phyloP scores from a whole-genome alignment of 2,113 vertebrate genomes.

The Ondatra zibethicus region DNA sequence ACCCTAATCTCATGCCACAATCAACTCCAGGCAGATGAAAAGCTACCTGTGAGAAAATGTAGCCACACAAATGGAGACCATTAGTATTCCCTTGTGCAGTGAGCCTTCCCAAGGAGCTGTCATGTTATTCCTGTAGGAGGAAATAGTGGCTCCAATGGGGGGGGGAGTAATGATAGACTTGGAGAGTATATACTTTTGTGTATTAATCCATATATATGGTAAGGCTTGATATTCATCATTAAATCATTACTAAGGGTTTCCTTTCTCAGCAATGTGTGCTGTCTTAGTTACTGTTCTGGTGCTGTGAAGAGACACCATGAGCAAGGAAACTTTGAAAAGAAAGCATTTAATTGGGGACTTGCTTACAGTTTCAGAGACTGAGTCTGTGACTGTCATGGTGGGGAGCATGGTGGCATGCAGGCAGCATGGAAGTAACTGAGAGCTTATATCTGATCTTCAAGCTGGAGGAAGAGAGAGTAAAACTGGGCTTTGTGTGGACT shows the following conservation, averaged over 20 bases:
- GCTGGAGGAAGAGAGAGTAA: neutral
- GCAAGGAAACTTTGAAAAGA: neutral
- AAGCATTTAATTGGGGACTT: neutral
- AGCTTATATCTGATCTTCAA: neutral
- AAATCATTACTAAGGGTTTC: too few species aligned
- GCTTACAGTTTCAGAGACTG: neutral
- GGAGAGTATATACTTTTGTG: too few species aligned
- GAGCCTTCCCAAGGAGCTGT: neutral
- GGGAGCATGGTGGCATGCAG: neutral
- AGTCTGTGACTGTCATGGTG: neutral
- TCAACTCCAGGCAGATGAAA: neutral
- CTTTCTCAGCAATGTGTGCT: neutral
- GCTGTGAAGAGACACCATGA: neutral
- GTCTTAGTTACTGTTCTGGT: neutral
- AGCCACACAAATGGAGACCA: accelerated
- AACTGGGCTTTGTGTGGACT: neutral
- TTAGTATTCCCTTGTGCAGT: neutral
- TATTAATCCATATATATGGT: accelerated
- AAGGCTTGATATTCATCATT: too few species aligned
- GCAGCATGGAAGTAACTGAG: neutral
- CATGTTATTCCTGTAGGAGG: neutral
- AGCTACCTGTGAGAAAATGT: neutral
- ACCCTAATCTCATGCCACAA: neutral
- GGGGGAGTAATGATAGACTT: neutral
- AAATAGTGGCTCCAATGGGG: neutral